Evolutionary conservation across 2,113 vertebrate species (phyloP).

Genomic region (Microcebus murinus): DNA sequence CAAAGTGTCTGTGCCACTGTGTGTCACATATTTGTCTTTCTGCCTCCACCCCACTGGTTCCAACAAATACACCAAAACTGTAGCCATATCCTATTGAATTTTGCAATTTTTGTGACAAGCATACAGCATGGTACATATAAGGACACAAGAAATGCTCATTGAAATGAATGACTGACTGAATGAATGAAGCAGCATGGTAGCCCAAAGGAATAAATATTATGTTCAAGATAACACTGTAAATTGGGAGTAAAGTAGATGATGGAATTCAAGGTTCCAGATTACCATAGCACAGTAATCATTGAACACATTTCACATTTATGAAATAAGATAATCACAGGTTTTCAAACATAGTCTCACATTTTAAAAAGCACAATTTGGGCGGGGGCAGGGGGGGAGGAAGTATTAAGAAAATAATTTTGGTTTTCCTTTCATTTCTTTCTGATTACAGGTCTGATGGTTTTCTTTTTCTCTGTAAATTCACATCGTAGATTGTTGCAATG

Average conservation of each 20-base stretch:
- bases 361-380: background rate
- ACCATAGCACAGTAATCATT: background rate
- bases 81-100: background rate
- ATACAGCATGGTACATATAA: background rate
- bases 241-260: background rate
- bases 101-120: background rate
- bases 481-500: background rate
- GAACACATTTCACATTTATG: constrained; percentile 1
- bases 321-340: constrained; percentile 48
- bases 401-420: background rate
- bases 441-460: constrained; percentile 4
- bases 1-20: background rate
- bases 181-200: background rate
- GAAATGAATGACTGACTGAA: background rate
- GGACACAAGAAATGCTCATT: background rate
- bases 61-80: background rate
- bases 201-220: background rate
- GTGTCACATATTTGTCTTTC: background rate
- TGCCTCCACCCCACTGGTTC: background rate
- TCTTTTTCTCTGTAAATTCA: background rate
- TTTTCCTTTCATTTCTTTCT: constrained; percentile 40
- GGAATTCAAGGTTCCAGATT: constrained; percentile 7
- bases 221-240: background rate
- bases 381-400: background rate
- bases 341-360: constrained; percentile 7